These are phyloP conservation scores for Brachionus paranguensis DNA, from an alignment of 1,140 invertebrate species.

Conservation along the genomic window DNA sequence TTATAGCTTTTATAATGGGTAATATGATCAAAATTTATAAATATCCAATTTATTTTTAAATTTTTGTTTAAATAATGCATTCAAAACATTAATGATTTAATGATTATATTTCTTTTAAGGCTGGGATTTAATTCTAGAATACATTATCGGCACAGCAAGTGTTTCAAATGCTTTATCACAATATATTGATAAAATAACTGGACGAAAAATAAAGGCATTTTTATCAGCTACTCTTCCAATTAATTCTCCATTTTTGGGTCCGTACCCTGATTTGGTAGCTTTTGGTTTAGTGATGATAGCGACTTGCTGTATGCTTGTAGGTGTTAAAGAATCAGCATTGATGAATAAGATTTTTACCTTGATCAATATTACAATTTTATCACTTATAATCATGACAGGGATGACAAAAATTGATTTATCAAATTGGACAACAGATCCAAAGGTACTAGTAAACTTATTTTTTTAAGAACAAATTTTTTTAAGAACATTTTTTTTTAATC, in stretches of 20 bases:
- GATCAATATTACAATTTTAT: constrained; percentile 49
- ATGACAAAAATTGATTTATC: constrained; percentile 52
- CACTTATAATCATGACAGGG: constrained; percentile 52
- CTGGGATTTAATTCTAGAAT: constrained; percentile 81
- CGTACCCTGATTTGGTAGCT: constrained; percentile 74
- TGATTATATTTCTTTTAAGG: constrained; percentile 46
- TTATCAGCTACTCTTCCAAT: constrained; percentile 51
- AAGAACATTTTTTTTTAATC: background rate
- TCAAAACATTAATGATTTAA: too few species aligned
- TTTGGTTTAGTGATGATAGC: constrained; percentile 52
- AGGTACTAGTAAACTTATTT: background rate
- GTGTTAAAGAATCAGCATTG: constrained; percentile 66
- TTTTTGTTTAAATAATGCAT: too few species aligned
- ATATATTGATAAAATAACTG: constrained; percentile 44
- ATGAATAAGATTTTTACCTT: constrained; percentile 49
- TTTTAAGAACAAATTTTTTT: too few species aligned
- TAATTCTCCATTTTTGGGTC: constrained; percentile 58
- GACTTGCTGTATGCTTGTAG: constrained; percentile 60
- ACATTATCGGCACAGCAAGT: constrained; percentile 67
- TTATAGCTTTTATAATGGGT: constrained; percentile 81
- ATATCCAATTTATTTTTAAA: background rate
- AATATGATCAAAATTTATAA: background rate
- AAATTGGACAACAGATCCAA: constrained; percentile 51
- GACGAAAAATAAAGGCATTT: constrained; percentile 47
- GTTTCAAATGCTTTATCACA: constrained; percentile 28